Evolutionary conservation across 1,140 invertebrate genomes (phyloP).

Genomic region (Hycleus cichorii): DNA sequence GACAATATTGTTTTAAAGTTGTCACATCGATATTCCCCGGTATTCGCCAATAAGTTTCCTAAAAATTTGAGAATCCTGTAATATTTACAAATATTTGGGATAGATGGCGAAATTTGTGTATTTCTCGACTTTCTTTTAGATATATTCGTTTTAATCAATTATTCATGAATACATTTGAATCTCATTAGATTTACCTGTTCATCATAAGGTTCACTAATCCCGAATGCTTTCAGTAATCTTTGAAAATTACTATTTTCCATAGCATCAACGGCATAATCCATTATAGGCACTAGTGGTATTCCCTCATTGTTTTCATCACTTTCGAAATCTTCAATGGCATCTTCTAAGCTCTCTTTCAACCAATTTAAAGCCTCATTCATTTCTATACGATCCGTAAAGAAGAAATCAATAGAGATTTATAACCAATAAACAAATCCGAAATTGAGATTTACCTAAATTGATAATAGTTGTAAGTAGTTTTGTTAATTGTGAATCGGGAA

Average conservation of each 20-base stretch:
- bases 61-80: constrained; percentile 10
- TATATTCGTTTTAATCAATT: no score
- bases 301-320: constrained; percentile 45
- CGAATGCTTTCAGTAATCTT: constrained; percentile 49
- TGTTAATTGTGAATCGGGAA: not conserved
- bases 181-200: constrained; percentile 39
- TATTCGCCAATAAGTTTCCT: constrained; percentile 56
- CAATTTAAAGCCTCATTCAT: constrained; percentile 50
- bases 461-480: constrained; percentile 7
- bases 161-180: not conserved
- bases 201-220: constrained; percentile 50
- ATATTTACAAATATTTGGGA: not conserved
- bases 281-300: constrained; percentile 59
- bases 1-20: constrained; percentile 43
- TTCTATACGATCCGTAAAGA: constrained; percentile 1
- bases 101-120: not conserved
- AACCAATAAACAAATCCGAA: no score
- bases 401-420: not conserved
- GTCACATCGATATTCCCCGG: constrained; percentile 43
- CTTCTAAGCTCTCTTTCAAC: constrained; percentile 53
- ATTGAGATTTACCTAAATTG: constrained; percentile 3
- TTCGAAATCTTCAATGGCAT: constrained; percentile 53
- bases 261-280: constrained; percentile 47
- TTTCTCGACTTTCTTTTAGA: not conserved
- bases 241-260: constrained; percentile 53